These are phyloP conservation scores for Columba janthina DNA, from an alignment of 2,113 vertebrate genomes.

Conservation along the genomic window DNA sequence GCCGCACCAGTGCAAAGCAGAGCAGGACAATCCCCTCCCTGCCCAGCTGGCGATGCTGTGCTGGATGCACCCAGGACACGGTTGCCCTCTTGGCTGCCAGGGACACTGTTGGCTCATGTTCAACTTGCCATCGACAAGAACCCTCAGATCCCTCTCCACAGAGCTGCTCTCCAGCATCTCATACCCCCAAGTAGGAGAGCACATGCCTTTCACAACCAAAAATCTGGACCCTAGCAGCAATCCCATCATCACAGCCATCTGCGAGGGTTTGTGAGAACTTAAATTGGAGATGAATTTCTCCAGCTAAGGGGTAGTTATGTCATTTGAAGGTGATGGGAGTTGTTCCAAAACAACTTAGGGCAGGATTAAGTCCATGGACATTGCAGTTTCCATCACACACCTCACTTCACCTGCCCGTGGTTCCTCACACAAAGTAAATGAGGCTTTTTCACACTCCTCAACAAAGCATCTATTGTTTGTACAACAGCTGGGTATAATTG, in stretches of 20 bases:
- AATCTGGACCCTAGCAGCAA: background rate
- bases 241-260: background rate
- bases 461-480: conserved; percentile 8
- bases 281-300: background rate
- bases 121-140: too few relatives aligned
- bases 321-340: background rate
- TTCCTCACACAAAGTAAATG: background rate
- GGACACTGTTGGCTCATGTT: too few relatives aligned
- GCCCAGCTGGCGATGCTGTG: too few relatives aligned
- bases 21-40: too few relatives aligned
- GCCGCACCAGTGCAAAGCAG: too few relatives aligned
- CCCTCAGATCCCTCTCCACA: too few relatives aligned
- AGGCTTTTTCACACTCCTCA: background rate
- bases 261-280: background rate
- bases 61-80: too few relatives aligned
- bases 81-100: too few relatives aligned
- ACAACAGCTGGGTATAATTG: background rate
- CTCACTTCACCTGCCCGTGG: background rate
- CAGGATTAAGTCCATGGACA: background rate
- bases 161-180: too few relatives aligned
- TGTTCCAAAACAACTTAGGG: background rate
- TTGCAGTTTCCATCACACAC: conserved; percentile 10
- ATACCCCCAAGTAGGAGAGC: background rate
- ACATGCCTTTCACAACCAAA: background rate
- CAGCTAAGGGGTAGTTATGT: background rate